Evolutionary conservation across 2,113 vertebrate species (phyloP).

Genomic region (Ivindomyrus marchei): DNA sequence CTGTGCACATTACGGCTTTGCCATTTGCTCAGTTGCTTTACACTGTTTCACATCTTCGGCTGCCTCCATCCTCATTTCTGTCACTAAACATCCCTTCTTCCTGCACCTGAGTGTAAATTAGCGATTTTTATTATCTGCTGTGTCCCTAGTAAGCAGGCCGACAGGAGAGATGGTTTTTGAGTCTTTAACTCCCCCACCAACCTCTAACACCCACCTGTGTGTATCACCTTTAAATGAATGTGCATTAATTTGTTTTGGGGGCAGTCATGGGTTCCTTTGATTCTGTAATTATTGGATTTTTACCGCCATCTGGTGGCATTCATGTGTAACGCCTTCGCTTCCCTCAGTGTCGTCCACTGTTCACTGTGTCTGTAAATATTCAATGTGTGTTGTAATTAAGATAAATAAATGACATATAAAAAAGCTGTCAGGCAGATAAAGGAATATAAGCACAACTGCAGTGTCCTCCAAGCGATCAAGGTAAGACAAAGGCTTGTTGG

Average conservation of each 20-base stretch:
- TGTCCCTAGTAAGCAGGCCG: neutral
- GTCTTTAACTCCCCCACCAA: neutral
- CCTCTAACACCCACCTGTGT: neutral
- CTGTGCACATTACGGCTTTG: too few relatives aligned
- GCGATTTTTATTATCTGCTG: neutral
- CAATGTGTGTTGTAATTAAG: neutral
- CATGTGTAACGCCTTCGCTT: neutral
- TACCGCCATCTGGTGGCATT: neutral
- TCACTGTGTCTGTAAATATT: neutral
- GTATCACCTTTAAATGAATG: neutral
- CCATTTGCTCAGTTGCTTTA: too few relatives aligned
- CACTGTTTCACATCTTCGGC: neutral
- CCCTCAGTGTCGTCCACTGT: neutral
- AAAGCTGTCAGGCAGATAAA: neutral
- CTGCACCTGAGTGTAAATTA: neutral
- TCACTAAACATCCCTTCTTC: too few relatives aligned
- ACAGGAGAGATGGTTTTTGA: neutral
- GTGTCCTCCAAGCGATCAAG: neutral
- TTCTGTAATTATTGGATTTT: neutral
- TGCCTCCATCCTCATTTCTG: neutral
- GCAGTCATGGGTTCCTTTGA: neutral
- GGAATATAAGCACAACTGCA: neutral
- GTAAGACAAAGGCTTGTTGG: neutral
- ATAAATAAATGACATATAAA: neutral
- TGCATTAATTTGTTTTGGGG: neutral